Base-by-base conservation (phyloP, 2,797 vertebrate genomes). In the Botia almorhae region DNA sequence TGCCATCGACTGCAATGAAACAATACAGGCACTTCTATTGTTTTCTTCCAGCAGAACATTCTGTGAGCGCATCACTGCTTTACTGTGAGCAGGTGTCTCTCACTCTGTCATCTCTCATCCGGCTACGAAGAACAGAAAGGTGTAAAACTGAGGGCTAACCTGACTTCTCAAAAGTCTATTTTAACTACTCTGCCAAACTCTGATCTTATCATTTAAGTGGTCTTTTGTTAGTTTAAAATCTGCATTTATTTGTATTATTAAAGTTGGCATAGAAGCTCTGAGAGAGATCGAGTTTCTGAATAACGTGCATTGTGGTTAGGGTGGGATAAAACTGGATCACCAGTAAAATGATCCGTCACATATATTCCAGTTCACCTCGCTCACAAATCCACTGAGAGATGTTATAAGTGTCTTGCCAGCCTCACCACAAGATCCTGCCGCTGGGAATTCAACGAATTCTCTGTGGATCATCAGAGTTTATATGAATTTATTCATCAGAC, bases 31-130 rank as follows among this genome's bases (percentile, higher is more conserved):
- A 56, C 76, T 46, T 48, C 19, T 43, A 72, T 82, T 86, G 61
- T 53, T 53, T 81, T 82, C 33, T 69, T 84, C 61, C 51, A 64
- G 77, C 60, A 16, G 23, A 29, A 64, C 81, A 83, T 82, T 46
- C 81, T 78, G 17, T 78, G 78, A 74, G 83, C 33, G 36, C 74
- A 74, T 87, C 77, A 2, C 69, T 69, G 74, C 85, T 76, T 81
- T 89, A 89, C 85, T 87, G 86, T 60, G 39, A 88, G 82, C 87
- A 87, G 86, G 89, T 85, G 71, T 91, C 83, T 74, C 84, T 84
- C 85, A 86, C 90, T 87, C 87, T 90, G 90, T 89, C 89, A 88
- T 69, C 78, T 80, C 83, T 85, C 69, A 84, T 86, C 85, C 84
- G 80, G 77, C 85, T 85, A 84, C 87, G 87, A 89, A 87, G 81